These are phyloP conservation scores for Sebastolobus alascanus DNA, from an alignment of 2,797 vertebrate genomes.

Conservation along the genomic window DNA sequence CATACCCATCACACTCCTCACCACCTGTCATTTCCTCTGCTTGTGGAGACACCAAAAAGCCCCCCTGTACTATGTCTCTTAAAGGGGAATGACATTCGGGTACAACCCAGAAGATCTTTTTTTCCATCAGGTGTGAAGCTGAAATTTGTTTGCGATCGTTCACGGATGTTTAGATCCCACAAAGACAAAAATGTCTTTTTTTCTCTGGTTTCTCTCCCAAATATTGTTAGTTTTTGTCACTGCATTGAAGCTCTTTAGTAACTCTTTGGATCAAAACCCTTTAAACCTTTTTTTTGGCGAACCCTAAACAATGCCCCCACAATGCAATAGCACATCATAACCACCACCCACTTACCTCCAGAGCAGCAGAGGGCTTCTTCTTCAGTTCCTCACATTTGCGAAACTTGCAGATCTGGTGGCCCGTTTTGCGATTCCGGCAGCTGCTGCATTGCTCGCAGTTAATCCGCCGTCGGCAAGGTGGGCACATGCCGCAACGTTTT, in stretches of 20 bases:
- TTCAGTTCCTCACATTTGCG: conserved; percentile 99
- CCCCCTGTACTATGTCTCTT: conserved; percentile 40
- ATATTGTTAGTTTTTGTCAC: not conserved
- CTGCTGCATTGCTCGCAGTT: conserved; percentile 99
- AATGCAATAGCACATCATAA: not conserved
- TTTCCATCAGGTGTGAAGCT: conserved; percentile 18
- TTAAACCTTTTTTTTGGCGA: not conserved
- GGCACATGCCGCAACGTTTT: conserved; percentile 98
- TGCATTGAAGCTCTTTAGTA: not conserved
- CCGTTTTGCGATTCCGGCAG: conserved; percentile 99
- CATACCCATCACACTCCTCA: conserved; percentile 55
- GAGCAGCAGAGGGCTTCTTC: conserved; percentile 99
- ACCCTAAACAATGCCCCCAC: not conserved
- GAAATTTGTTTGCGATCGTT: not conserved
- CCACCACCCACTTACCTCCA: conserved; percentile 92
- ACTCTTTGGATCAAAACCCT: not conserved
- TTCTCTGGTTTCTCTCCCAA: conserved; percentile 6
- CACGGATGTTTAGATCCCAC: not conserved
- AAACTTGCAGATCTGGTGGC: conserved; percentile 99
- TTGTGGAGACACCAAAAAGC: conserved; percentile 45
- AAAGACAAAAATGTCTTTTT: not conserved
- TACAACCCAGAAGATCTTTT: not conserved
- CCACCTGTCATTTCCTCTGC: conserved; percentile 80
- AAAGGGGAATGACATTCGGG: conserved; percentile 33
- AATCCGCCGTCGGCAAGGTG: conserved; percentile 96